phyloP scores from a whole-genome alignment of 1,140 invertebrate species.

The Zaprionus camerounensis region DNA sequence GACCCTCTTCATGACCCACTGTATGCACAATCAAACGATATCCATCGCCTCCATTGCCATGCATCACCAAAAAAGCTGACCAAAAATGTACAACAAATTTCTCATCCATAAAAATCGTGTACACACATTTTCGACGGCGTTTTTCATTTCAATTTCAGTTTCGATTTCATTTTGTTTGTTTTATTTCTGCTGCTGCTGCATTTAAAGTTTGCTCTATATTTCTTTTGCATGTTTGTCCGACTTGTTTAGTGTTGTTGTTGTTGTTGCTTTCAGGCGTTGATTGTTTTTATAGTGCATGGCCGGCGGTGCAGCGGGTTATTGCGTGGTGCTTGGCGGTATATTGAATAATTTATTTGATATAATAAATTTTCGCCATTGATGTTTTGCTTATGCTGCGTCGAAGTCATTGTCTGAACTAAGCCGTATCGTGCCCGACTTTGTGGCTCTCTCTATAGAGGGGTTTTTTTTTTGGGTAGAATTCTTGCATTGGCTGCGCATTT shows the following conservation, averaged over 20 bases:
- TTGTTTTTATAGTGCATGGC: conserved; percentile 33
- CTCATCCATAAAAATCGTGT: conserved; percentile 48
- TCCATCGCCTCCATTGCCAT: conserved; percentile 27
- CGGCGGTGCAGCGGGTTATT: not conserved
- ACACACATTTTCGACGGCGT: conserved; percentile 43
- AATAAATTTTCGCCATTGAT: conserved; percentile 48
- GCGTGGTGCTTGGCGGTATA: conserved; percentile 22
- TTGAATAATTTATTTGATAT: conserved; percentile 55
- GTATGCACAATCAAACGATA: conserved; percentile 33
- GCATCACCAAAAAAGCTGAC: conserved; percentile 37
- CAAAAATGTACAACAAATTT: conserved; percentile 51
- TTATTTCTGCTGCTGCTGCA: conserved; percentile 16
- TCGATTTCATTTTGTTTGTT: conserved; percentile 11
- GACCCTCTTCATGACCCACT: not conserved
- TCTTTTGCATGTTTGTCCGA: conserved; percentile 11
- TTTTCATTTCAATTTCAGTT: conserved; percentile 28
- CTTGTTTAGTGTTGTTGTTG: conserved; percentile 11
- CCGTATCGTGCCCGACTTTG: conserved; percentile 25
- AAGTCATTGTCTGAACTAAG: conserved; percentile 34
- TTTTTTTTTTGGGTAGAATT: conserved; percentile 9
- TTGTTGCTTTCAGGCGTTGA: conserved; percentile 10
- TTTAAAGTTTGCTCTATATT: conserved; percentile 5
- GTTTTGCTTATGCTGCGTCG: conserved; percentile 46
- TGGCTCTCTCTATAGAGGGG: not conserved
- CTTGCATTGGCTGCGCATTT: conserved; percentile 26